Percentiles rank a stretch among this genome's conserved stretches.
Conservation (phyloP, 1,140 invertebrate species). For the Drosophila sechellia region DNA sequence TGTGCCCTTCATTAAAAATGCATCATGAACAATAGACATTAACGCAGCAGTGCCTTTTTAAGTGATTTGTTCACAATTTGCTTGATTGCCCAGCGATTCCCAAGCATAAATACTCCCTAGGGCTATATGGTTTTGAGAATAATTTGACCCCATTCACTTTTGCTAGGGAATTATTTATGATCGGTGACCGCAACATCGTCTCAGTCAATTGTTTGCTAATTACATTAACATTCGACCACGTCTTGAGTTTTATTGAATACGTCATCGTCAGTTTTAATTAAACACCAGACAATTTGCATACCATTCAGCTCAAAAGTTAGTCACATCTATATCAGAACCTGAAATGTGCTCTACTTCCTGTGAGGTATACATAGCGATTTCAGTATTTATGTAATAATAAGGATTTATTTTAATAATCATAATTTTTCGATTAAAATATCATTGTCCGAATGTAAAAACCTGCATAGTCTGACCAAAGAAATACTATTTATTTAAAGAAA, state of each 20-base stretch:
- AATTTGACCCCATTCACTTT: conserved; percentile 9
- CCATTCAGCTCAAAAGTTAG: conserved; percentile 34
- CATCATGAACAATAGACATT: conserved; percentile 8
- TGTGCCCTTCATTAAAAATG: conserved; percentile 17
- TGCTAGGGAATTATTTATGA: conserved; percentile 38
- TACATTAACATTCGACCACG: conserved; percentile 1
- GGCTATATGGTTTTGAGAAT: conserved; percentile 16
- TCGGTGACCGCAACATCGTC: conserved; percentile 31
- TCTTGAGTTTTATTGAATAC: conserved; percentile 14
- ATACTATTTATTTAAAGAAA: not conserved
- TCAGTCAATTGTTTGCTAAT: conserved; percentile 36
- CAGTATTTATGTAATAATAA: too few species aligned
- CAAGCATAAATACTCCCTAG: conserved; percentile 20
- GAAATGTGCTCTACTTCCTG: too few species aligned
- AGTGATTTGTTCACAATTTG: conserved; percentile 45
- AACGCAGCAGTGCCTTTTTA: conserved; percentile 7
- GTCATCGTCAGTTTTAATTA: conserved; percentile 30
- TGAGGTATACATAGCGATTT: too few species aligned
- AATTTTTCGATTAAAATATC: too few species aligned
- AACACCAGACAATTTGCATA: conserved; percentile 14
- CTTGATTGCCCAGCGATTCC: conserved; percentile 15
- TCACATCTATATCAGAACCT: conserved; percentile 20
- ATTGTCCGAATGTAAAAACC: too few species aligned
- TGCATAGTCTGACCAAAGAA: not conserved
- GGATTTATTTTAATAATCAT: too few species aligned